A percentile compares a stretch with the other conserved stretches of the same genome.
These are phyloP conservation scores for Mormyrus hasselquistii DNA, from an alignment of 2,797 vertebrate species.

Conservation along the genomic window DNA sequence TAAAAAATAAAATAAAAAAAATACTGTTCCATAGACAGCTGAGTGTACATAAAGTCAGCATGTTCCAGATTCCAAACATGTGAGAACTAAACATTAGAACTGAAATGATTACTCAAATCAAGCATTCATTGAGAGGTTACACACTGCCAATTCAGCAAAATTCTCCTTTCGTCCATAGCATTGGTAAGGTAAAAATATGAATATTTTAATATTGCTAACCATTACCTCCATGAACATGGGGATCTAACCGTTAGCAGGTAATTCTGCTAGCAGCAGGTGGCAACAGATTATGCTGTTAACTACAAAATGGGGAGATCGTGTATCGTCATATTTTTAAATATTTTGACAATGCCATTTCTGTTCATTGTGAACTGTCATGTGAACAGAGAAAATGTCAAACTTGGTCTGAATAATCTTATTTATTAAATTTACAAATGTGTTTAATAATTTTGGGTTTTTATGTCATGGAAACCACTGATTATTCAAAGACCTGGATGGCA, in stretches of 20 bases:
- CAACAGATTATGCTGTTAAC: neutral
- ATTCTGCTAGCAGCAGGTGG: neutral
- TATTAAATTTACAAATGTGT: neutral
- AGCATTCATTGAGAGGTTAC: neutral
- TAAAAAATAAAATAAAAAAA: too few relatives aligned
- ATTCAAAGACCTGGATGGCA: neutral
- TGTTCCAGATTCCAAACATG: neutral
- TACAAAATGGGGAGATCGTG: neutral
- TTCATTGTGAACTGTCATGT: neutral
- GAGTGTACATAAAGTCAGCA: neutral
- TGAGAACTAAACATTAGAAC: neutral
- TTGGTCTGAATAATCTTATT: neutral
- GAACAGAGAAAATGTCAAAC: neutral
- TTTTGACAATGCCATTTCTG: neutral
- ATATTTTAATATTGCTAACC: neutral
- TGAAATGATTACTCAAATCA: neutral
- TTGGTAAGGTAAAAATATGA: neutral
- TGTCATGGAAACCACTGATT: neutral
- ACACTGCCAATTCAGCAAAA: neutral
- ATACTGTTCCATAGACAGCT: neutral
- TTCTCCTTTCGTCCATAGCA: neutral
- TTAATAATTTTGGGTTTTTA: neutral
- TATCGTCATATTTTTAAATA: neutral
- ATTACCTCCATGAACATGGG: neutral
- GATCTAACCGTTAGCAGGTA: neutral